These are phyloP conservation scores for Homalodisca vitripennis DNA, from an alignment of 1,140 invertebrate genomes.

Conservation along the genomic window DNA sequence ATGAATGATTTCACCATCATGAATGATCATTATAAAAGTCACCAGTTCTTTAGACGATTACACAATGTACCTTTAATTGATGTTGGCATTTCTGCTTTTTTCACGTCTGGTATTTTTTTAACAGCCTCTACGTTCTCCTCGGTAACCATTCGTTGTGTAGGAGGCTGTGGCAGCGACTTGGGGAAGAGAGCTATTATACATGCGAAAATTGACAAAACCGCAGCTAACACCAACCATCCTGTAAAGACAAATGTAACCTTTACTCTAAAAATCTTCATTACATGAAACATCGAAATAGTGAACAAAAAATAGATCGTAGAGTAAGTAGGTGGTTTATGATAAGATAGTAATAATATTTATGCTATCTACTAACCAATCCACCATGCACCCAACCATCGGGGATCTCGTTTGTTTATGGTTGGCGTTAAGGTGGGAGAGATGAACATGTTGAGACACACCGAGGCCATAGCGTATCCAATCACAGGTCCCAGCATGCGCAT, in stretches of 20 bases:
- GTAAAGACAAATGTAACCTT: too few species aligned
- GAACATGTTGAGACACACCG: constrained; percentile 34
- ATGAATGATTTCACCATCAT: too few species aligned
- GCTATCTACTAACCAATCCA: constrained; percentile 46
- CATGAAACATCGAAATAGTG: too few species aligned
- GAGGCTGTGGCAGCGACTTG: constrained; percentile 52
- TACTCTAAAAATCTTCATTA: too few species aligned
- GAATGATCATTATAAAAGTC: too few species aligned
- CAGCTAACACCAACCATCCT: constrained; percentile 60
- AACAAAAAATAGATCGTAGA: too few species aligned
- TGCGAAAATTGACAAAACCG: constrained; percentile 53
- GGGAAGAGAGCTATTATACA: constrained; percentile 58
- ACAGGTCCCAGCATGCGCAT: constrained; percentile 46
- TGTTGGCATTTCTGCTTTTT: constrained; percentile 6
- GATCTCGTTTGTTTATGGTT: constrained; percentile 42
- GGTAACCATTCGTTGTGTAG: constrained; percentile 45
- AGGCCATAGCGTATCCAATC: constrained; percentile 39
- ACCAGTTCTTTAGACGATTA: too few species aligned
- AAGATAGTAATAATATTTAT: too few species aligned
- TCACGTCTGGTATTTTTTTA: constrained; percentile 30
- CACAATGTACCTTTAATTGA: constrained; percentile 38
- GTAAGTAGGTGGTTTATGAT: too few species aligned
- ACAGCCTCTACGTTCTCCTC: constrained; percentile 44
- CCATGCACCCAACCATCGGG: constrained; percentile 49
- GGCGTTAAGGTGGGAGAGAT: constrained; percentile 31